These are phyloP conservation scores for Agriopis leucophaearia DNA, from an alignment of 2,888 invertebrate genomes.

Conservation along the genomic window DNA sequence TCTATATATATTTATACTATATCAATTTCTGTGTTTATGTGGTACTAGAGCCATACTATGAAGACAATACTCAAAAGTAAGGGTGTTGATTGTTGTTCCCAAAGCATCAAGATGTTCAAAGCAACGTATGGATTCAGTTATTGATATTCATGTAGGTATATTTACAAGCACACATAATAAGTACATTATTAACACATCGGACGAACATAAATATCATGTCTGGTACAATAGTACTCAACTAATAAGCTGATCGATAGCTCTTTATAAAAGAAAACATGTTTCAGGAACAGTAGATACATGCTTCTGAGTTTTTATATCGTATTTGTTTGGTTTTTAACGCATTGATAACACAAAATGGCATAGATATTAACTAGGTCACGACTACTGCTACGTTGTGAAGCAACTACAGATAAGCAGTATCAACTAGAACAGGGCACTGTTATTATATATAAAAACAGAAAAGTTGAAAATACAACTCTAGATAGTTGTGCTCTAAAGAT, in stretches of 20 bases:
- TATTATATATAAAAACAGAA: slow-evolving; percentile 6
- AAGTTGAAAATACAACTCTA: too few relatives aligned
- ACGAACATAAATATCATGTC: slow-evolving; percentile 1
- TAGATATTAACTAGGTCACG: slow-evolving; percentile 28
- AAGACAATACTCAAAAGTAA: slow-evolving; percentile 27
- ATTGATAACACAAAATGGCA: slow-evolving; percentile 27
- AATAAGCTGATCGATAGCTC: neutral
- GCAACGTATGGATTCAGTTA: slow-evolving; percentile 26
- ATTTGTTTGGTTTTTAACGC: slow-evolving; percentile 7
- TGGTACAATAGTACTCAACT: neutral
- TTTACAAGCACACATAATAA: slow-evolving; percentile 16
- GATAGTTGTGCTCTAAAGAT: neutral
- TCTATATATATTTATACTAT: neutral
- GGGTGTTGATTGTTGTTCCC: slow-evolving; percentile 23
- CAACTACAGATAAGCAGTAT: slow-evolving; percentile 31
- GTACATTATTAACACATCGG: slow-evolving; percentile 5
- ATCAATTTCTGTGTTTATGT: neutral
- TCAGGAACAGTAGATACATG: slow-evolving; percentile 2
- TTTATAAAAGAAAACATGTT: neutral
- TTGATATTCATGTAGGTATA: slow-evolving; percentile 13
- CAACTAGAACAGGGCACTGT: slow-evolving; percentile 8
- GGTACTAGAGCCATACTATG: neutral
- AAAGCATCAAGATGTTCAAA: slow-evolving; percentile 25
- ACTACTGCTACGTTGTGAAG: slow-evolving; percentile 19
- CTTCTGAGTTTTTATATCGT: slow-evolving; percentile 12